phyloP scores from a whole-genome alignment of 1,140 invertebrate species.

The Nylanderia fulva region DNA sequence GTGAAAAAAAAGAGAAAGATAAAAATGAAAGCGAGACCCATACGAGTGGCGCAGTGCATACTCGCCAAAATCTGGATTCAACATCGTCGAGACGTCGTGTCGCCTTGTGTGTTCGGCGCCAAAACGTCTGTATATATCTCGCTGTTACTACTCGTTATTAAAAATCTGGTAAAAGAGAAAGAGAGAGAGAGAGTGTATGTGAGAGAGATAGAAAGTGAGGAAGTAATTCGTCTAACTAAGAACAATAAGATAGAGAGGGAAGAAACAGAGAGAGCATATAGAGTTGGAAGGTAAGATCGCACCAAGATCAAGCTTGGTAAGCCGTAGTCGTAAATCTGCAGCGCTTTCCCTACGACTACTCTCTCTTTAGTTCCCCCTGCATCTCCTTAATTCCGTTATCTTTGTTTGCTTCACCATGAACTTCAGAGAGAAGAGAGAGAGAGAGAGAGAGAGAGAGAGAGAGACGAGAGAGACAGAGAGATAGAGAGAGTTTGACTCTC shows the following conservation, averaged over 20 bases:
- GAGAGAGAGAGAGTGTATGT: no score
- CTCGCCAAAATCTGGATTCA: conserved; percentile 46
- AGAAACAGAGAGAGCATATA: conserved; percentile 22
- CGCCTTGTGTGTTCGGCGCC: conserved; percentile 44
- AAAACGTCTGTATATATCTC: conserved; percentile 41
- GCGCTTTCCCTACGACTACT: neutral
- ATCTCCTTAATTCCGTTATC: conserved; percentile 41
- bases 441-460: no score
- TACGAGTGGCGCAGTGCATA: conserved; percentile 48
- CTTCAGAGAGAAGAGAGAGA: neutral
- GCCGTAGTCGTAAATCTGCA: conserved; percentile 31
- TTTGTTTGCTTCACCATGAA: conserved; percentile 27
- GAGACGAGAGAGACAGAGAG: no score
- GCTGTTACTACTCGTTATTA: conserved; percentile 29
- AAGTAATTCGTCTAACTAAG: conserved; percentile 19
- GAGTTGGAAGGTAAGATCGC: conserved; percentile 39
- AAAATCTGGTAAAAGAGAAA: conserved; percentile 5
- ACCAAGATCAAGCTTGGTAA: conserved; percentile 12
- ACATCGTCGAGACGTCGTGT: conserved; percentile 55
- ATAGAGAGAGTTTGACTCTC: no score
- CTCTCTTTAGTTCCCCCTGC: neutral
- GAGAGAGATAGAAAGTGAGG: no score
- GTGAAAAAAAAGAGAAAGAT: conserved; percentile 12
- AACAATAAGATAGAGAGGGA: conserved; percentile 22
- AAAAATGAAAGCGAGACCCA: conserved; percentile 50